Conservation (phyloP, 2,797 vertebrate genomes). For the Triplophysa bombifrons region DNA sequence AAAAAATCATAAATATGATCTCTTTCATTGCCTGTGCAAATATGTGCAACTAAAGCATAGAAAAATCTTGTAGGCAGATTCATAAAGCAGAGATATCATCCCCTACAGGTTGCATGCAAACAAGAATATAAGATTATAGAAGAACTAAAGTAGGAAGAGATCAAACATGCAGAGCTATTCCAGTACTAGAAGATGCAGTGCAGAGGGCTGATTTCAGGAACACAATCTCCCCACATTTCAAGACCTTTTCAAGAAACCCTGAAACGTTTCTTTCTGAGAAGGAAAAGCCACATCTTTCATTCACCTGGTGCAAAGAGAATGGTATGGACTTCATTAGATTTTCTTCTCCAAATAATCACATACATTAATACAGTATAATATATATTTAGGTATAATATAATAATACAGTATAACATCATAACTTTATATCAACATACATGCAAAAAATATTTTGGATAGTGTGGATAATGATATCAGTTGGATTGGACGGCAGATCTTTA, state of each 20-base stretch:
- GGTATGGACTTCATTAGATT: neutral
- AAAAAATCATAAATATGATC: neutral
- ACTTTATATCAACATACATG: neutral
- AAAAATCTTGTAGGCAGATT: neutral
- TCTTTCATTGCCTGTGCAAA: neutral
- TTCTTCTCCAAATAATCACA: neutral
- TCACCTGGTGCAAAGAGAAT: constrained; percentile 71
- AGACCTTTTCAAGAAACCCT: neutral
- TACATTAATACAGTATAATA: neutral
- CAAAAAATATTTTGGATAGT: too few species aligned
- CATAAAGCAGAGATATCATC: neutral
- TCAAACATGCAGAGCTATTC: constrained; percentile 21
- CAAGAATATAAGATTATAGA: constrained; percentile 18
- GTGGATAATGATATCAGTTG: too few species aligned
- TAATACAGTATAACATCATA: neutral
- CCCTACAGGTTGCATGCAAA: constrained; percentile 10
- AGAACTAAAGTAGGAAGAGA: neutral
- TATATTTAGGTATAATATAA: too few species aligned
- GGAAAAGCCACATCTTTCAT: constrained; percentile 48
- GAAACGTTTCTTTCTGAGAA: constrained; percentile 53
- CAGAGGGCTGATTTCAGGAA: neutral
- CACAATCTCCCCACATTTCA: neutral
- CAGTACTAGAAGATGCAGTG: constrained; percentile 14
- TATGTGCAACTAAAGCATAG: neutral
- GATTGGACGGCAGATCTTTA: too few species aligned